Evolutionary conservation across 2,113 vertebrate genomes (phyloP).

Genomic region (Melanostigma gelatinosum): DNA sequence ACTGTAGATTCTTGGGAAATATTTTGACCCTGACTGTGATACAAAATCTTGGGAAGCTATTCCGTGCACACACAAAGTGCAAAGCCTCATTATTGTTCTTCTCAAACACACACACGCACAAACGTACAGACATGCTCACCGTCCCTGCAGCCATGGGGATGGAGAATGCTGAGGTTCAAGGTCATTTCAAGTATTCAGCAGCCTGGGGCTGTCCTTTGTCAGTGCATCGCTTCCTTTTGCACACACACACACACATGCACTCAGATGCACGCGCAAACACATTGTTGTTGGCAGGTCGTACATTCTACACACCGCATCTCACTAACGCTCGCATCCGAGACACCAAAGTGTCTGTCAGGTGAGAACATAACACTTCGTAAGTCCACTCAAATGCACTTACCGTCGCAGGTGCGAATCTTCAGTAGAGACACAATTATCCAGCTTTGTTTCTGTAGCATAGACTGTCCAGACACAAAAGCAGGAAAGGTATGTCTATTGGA

Average conservation of each 20-base stretch:
- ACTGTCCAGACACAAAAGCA: conserved; percentile 25
- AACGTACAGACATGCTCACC: conserved; percentile 58
- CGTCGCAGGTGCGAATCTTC: conserved; percentile 50
- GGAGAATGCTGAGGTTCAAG: conserved; percentile 79
- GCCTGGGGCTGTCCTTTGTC: conserved; percentile 75
- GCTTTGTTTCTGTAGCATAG: conserved; percentile 27
- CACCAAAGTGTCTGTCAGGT: conserved; percentile 64
- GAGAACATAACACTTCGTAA: conserved; percentile 57
- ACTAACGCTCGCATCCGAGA: conserved; percentile 45
- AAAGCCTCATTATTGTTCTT: conserved; percentile 56
- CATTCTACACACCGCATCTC: conserved; percentile 42
- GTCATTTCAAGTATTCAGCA: conserved; percentile 80
- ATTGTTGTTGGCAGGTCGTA: conserved; percentile 41
- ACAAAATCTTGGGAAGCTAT: background rate
- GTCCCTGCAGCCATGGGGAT: conserved; percentile 77
- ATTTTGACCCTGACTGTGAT: background rate
- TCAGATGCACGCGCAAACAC: conserved; percentile 35
- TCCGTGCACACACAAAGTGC: conserved; percentile 42
- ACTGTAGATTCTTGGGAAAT: background rate
- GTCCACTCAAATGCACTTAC: conserved; percentile 50
- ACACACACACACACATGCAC: conserved; percentile 48
- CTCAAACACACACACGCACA: conserved; percentile 45
- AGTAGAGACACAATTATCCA: conserved; percentile 35
- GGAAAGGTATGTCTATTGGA: background rate
- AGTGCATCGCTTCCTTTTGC: conserved; percentile 66